Percentiles rank a stretch among this genome's conserved stretches.
Evolutionary conservation across 2,888 invertebrate species (phyloP).

Genomic region (Drosophila merina): DNA sequence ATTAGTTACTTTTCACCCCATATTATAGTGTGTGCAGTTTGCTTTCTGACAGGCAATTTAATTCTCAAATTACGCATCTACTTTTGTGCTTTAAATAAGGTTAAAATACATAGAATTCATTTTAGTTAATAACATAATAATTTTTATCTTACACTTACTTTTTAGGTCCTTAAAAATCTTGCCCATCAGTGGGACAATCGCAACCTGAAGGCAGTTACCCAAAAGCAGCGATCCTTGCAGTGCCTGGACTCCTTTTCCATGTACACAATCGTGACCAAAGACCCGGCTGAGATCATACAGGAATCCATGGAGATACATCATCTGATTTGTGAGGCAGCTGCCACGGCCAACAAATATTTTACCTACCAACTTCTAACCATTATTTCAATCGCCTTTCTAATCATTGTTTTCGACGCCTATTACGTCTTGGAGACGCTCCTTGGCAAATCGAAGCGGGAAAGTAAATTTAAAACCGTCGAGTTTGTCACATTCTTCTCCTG

Average conservation of each 20-base stretch:
- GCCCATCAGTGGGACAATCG: constrained; percentile 81
- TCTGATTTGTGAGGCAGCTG: constrained; percentile 83
- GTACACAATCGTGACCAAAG: constrained; percentile 82
- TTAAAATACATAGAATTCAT: constrained; percentile 29
- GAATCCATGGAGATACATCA: constrained; percentile 84
- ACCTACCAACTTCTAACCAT: constrained; percentile 83
- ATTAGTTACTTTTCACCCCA: constrained; percentile 76
- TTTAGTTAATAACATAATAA: background rate
- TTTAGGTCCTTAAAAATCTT: constrained; percentile 81
- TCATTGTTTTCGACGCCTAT: constrained; percentile 84
- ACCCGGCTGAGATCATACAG: constrained; percentile 82
- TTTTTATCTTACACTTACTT: constrained; percentile 4
- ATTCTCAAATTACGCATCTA: constrained; percentile 67
- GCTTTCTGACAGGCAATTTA: constrained; percentile 61
- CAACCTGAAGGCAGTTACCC: constrained; percentile 60
- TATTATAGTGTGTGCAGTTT: constrained; percentile 69
- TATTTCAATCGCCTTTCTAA: constrained; percentile 83
- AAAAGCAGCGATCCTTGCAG: constrained; percentile 80
- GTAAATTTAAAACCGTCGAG: constrained; percentile 82
- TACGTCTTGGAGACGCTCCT: constrained; percentile 83
- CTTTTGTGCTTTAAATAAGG: constrained; percentile 74
- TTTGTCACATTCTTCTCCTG: constrained; percentile 84
- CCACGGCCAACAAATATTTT: constrained; percentile 83
- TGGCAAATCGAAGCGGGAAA: constrained; percentile 81
- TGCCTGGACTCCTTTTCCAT: constrained; percentile 82